Evolutionary conservation across 2,113 vertebrate species (phyloP), one percentile per base, ranked within the genome.

Genomic region (Chlorocebus sabaeus): DNA sequence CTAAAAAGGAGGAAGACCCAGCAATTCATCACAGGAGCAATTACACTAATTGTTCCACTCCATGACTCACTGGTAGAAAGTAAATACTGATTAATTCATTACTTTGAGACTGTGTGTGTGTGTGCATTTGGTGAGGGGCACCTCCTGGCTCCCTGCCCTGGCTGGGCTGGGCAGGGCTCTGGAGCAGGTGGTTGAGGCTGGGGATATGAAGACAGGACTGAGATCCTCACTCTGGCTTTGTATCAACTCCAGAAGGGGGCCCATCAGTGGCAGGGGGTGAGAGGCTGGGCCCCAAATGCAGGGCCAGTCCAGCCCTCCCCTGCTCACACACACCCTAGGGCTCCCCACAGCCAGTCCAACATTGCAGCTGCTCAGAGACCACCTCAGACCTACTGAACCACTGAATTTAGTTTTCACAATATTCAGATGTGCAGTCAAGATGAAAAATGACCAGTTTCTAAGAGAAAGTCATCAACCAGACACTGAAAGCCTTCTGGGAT

Each of bases 41-140:
- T 98, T 98, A 98, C 64, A 27, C 96, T 98, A 98, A 98, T 98
- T 98, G 97, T 98, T 97, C 96, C 93, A 89, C 94, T 97, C 93
- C 72, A 45, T 98, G 98, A 98, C 96, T 98, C 97, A 98, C 96
- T 97, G 96, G 96, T 97, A 93, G 95, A 97, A 96, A 98, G 98
- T 98, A 98, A 98, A 98, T 97, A 98, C 97, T 98, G 98, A 98
- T 98, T 98, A 98, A 98, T 98, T 98, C 97, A 98, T 98, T 98
- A 98, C 96, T 95, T 96, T 18, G 82, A 76, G 90, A 72, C 35
- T 48, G 35, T 64, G 64, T 94, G 92, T 94, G 90, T 92, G 25
- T 82, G 59, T 93, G 89, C 87, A 94, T 90, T 95, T 59, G 75
- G 25, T 30, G 35, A 81, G 55, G 55, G 87, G 82, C 40, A 52